A percentile compares a stretch with the other conserved stretches of the same genome.
Conservation (phyloP, 2,113 vertebrate genomes). For the Pygoscelis antarcticus region DNA sequence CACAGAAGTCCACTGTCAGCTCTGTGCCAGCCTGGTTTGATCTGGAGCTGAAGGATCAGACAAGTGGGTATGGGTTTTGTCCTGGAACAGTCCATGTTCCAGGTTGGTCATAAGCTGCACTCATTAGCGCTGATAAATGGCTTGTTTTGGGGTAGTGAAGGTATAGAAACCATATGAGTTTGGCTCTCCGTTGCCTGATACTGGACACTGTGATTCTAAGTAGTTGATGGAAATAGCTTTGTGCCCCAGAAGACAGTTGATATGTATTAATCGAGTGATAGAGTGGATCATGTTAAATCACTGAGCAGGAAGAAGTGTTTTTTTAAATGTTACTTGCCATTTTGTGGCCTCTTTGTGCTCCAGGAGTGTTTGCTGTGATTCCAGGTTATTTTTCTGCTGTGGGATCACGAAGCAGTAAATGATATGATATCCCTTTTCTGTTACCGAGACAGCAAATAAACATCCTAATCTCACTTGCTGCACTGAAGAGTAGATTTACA, state of each 20-base stretch:
- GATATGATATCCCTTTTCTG: constrained; percentile 2
- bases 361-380: background rate
- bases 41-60: background rate
- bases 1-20: background rate
- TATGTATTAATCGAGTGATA: background rate
- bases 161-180: background rate
- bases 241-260: background rate
- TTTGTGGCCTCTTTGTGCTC: background rate
- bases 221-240: background rate
- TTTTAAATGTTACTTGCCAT: background rate
- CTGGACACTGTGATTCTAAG: background rate
- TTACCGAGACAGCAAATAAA: constrained; percentile 6
- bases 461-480: constrained; percentile 32
- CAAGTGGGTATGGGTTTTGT: background rate
- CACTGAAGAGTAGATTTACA: constrained; percentile 57
- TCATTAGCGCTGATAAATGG: background rate
- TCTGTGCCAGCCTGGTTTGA: background rate
- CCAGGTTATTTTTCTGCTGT: background rate
- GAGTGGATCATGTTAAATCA: background rate
- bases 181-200: background rate
- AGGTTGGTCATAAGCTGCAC: background rate
- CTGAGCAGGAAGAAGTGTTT: background rate
- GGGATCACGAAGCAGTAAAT: background rate
- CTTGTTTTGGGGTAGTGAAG: background rate
- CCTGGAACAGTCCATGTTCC: background rate